These are phyloP conservation scores for Oreortyx pictus DNA, from an alignment of 2,797 vertebrate genomes.

Conservation along the genomic window DNA sequence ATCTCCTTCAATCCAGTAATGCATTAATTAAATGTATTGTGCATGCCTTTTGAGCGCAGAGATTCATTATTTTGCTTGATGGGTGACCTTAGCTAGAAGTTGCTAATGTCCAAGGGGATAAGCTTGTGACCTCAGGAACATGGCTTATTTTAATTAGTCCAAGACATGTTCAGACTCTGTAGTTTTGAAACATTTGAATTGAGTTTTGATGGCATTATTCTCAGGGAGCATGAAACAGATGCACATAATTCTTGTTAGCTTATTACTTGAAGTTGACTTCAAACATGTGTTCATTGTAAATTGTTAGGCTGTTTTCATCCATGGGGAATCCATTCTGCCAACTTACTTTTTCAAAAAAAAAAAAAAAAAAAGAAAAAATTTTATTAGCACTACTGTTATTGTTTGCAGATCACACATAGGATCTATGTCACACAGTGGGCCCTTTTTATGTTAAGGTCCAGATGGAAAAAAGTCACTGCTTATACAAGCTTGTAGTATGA, in stretches of 20 bases:
- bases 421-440: neutral
- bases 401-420: neutral
- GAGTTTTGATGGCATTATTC: constrained; percentile 55
- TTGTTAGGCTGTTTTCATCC: neutral
- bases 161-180: constrained; percentile 9
- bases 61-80: constrained; percentile 43
- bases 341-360: neutral
- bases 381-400: neutral
- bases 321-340: constrained; percentile 25
- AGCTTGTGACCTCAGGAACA: constrained; percentile 1
- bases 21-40: constrained; percentile 3
- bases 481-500: neutral
- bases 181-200: constrained; percentile 44
- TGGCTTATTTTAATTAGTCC: constrained; percentile 58
- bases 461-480: neutral
- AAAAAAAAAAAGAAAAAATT: neutral
- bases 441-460: neutral
- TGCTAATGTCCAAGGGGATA: constrained; percentile 11
- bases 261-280: constrained; percentile 58
- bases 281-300: constrained; percentile 25
- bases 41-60: constrained; percentile 29
- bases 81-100: constrained; percentile 40
- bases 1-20: neutral
- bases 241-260: constrained; percentile 40
- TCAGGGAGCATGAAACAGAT: constrained; percentile 38